Base-by-base conservation (phyloP, 2,113 vertebrate species). In the Pelmatolapia mariae region DNA sequence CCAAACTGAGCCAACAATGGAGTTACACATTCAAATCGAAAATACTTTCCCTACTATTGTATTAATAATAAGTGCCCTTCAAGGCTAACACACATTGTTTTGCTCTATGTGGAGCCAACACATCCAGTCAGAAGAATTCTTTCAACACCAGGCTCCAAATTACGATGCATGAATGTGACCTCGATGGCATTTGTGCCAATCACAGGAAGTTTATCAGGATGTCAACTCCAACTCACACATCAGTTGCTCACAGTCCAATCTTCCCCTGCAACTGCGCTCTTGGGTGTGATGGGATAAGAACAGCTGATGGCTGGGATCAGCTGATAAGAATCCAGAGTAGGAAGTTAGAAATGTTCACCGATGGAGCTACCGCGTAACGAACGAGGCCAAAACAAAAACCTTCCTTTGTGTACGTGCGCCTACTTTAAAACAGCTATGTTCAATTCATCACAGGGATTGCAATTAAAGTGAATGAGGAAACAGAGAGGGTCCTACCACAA, bases 401-500 rank as follows among this genome's bases (percentile, higher is more conserved):
- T 22, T 19, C 31, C 19, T 71, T 73, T 26, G 63, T 8, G 57
- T 33, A 10, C 6, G 22, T 22, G 38, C 43, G 83, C 45, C 38
- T 90, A 43, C 71, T 89, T 78, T 40, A 16, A 53, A 56, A 22
- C 10, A 13, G 61, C 47, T 36, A 22, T 6, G 24, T 40, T 22
- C 22, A 16, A 76, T 87, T 53, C 9, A 29, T 82, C 19, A 79
- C 8, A 26, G 12, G 33, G 80, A 19, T 5, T 29, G 26, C 76
- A 50, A 83, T 56, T 71, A 47, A 59, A 31, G 83, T 52, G 43
- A 85, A 61, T 52, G 47, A 86, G 89, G 91, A 92, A 91, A 85
- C 24, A 84, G 86, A 80, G 33, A 57, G 78, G 76, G 33, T 90
- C 97, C 94, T 98, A 99, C 98, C 98, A 73, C 98, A 99, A 1